phyloP scores from a whole-genome alignment of 2,888 invertebrate genomes.

The Drosophila aldrichi region DNA sequence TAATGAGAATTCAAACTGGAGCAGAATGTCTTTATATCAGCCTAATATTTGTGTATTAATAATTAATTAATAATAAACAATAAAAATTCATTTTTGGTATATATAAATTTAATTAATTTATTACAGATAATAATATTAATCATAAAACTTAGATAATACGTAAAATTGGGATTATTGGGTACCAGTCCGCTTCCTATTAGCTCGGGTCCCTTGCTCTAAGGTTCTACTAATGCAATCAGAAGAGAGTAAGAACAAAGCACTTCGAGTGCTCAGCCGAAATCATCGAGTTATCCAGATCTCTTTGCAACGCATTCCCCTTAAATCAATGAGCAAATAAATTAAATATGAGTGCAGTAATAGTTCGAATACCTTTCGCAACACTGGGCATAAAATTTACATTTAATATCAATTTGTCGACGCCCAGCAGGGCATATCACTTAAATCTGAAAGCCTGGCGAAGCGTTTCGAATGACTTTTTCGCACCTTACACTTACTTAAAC shows the following conservation, averaged over 20 bases:
- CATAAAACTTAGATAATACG: too few relatives aligned
- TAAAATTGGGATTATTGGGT: too few relatives aligned
- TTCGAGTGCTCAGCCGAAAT: too few relatives aligned
- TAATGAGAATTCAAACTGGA: background rate
- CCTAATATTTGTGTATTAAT: background rate
- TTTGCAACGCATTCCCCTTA: too few relatives aligned
- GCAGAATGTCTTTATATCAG: background rate
- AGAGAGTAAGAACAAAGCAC: too few relatives aligned
- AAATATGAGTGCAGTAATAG: background rate
- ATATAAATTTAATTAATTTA: background rate
- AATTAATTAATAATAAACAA: background rate
- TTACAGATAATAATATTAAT: too few relatives aligned
- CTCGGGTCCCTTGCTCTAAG: too few relatives aligned
- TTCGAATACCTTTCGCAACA: constrained; percentile 1
- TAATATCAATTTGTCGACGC: constrained; percentile 40
- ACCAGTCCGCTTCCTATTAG: too few relatives aligned
- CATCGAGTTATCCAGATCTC: too few relatives aligned
- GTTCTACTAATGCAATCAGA: too few relatives aligned
- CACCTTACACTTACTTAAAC: constrained; percentile 67
- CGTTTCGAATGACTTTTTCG: constrained; percentile 49
- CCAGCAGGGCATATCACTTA: constrained; percentile 27
- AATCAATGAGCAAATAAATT: background rate
- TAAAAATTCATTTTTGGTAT: background rate
- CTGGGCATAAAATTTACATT: constrained; percentile 46
- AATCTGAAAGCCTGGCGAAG: constrained; percentile 33